These are phyloP conservation scores for Tilapia sparmanii DNA, from an alignment of 2,113 vertebrate species.

Conservation along the genomic window DNA sequence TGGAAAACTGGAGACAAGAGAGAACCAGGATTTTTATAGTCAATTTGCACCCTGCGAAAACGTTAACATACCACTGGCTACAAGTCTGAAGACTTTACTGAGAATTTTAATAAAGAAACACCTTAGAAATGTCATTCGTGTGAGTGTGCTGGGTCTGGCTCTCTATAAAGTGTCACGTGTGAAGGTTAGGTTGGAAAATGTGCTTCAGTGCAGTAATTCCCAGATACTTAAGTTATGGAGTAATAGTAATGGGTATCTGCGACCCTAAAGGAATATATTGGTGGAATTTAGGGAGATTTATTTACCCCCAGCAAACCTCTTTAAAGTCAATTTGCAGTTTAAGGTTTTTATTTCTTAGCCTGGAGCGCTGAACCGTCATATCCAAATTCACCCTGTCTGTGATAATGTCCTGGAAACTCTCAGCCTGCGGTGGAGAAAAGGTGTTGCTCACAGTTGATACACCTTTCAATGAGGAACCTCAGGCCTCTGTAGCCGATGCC, in stretches of 20 bases:
- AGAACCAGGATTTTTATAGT: neutral
- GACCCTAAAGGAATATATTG: neutral
- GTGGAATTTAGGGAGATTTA: neutral
- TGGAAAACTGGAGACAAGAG: neutral
- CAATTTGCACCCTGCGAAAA: neutral
- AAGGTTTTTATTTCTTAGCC: neutral
- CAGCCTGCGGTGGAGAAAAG: neutral
- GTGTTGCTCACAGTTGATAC: neutral
- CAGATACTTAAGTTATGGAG: neutral
- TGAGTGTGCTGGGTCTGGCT: neutral
- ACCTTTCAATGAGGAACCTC: neutral
- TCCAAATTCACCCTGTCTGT: neutral
- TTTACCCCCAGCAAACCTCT: neutral
- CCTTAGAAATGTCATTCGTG: neutral
- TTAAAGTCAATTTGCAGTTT: neutral
- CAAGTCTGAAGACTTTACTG: neutral
- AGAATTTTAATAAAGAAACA: neutral
- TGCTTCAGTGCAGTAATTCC: neutral
- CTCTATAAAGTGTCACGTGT: neutral
- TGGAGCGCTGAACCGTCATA: slow-evolving; percentile 6
- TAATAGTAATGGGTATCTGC: neutral
- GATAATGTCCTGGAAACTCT: slow-evolving; percentile 9
- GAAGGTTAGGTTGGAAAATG: neutral
- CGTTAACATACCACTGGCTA: neutral
- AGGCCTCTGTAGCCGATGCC: neutral